A percentile compares a stretch with the other conserved stretches of the same genome.
phyloP scores from a whole-genome alignment of 2,888 invertebrate genomes.

The Minunthozetes semirufus region DNA sequence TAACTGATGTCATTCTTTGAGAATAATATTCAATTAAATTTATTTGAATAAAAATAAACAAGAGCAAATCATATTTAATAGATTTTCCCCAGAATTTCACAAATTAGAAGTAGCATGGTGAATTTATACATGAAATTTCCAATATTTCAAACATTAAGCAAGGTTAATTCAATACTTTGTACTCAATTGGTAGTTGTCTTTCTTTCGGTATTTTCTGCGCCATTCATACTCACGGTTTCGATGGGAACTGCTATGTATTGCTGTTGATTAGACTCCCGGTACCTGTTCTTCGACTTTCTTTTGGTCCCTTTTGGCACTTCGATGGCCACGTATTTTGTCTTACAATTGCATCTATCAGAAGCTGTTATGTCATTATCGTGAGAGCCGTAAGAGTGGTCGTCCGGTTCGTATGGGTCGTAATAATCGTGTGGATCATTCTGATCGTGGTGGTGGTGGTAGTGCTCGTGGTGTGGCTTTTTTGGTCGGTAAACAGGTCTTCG shows the following conservation, averaged over 20 bases:
- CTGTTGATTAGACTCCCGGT: not conserved
- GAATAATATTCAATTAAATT: not conserved
- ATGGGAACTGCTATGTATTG: constrained; percentile 7
- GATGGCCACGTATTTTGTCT: constrained; percentile 24
- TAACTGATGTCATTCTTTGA: not conserved
- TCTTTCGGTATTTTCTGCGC: not conserved
- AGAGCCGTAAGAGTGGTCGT: not conserved
- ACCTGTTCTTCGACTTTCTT: not conserved
- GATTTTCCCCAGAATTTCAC: too few species aligned
- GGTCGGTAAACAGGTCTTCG: not conserved
- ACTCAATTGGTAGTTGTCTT: not conserved
- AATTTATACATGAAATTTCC: too few species aligned
- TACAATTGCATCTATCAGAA: constrained; percentile 6
- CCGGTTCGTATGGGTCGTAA: not conserved
- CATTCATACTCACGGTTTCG: not conserved
- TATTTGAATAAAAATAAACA: not conserved
- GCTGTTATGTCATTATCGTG: not conserved
- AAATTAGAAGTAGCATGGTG: too few species aligned
- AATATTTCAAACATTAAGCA: too few species aligned
- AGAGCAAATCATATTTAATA: not conserved
- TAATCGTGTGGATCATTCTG: not conserved
- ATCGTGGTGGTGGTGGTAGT: not conserved
- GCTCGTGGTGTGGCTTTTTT: not conserved
- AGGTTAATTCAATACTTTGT: too few species aligned
- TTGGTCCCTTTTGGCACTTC: constrained; percentile 1